Base-by-base conservation (phyloP, 2,888 invertebrate species). In the Stomorhina lunata region DNA sequence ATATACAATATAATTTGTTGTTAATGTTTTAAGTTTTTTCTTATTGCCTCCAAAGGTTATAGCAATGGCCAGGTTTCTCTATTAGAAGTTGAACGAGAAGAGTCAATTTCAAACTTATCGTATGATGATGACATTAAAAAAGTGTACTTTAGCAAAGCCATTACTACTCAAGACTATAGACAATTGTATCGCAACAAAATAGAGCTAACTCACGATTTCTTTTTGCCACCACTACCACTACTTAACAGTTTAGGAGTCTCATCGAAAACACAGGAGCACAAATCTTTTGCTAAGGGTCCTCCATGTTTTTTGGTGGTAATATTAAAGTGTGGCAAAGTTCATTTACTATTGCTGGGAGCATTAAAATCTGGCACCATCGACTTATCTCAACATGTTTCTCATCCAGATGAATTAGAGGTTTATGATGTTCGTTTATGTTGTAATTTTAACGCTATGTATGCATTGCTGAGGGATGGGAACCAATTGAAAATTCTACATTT, bases 61-160 rank as follows among this genome's bases (percentile, higher is more conserved):
- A 94, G 93, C 89, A 93, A 93, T 89, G 96, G 95, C 10, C 93
- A 93, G 87, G 93, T 96, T 1, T 92, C 93, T 32, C 92, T 98
- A 55, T 93, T 96, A 48, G 96, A 97, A 89, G 95, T 97, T 63
- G 98, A 98, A 91, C 96, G 96, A 86, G 96, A 96, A 87, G 95
- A 95, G 86, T 92, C 95, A 75, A 92, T 97, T 10, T 95, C 96
- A 85, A 93, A 92, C 34, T 92, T 94, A 87, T 91, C 92, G 2
- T 93, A 94, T 63, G 92, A 92, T 65, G 92, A 92, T 86, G 94
- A 94, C 66, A 94, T 97, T 29, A 94, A 95, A 22, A 95, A 94
- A 86, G 93, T 97, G 34, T 93, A 93, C 48, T 98, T 98, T 96
- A 93, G 94, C 66, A 90, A 90, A 81, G 86, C 89, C 2, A 88